Evolutionary conservation across 2,797 vertebrate genomes (phyloP).

Genomic region (Anableps anableps): DNA sequence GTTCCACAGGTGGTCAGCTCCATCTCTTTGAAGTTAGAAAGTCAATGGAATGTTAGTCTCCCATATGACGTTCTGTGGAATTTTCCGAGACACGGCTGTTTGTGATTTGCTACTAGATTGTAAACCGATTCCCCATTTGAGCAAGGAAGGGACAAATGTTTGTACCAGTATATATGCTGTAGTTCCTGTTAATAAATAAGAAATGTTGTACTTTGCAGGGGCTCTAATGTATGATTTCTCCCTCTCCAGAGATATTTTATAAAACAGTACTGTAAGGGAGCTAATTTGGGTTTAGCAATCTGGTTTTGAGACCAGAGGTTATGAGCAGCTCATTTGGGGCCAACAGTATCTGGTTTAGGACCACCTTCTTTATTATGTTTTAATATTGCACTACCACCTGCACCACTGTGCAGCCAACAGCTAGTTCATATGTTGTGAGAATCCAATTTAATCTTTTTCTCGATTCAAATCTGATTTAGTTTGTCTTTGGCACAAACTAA

Average conservation of each 20-base stretch:
- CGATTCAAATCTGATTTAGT: not conserved
- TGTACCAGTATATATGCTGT: not conserved
- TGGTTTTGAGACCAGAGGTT: not conserved
- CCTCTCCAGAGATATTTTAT: not conserved
- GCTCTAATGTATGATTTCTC: not conserved
- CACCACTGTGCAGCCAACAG: not conserved
- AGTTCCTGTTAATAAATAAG: not conserved
- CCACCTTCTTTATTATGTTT: not conserved
- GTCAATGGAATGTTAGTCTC: too few species aligned
- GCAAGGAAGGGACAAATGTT: not conserved
- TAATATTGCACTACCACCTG: not conserved
- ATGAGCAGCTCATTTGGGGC: not conserved
- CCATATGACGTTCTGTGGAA: too few species aligned
- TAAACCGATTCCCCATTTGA: not conserved
- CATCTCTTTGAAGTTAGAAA: not conserved
- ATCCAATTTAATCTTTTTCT: not conserved
- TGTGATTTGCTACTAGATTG: not conserved
- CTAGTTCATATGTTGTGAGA: not conserved
- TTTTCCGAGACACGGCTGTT: not conserved
- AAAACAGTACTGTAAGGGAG: not conserved
- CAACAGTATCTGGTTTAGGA: not conserved
- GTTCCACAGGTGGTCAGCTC: not conserved
- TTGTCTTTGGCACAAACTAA: not conserved
- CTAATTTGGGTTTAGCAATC: not conserved
- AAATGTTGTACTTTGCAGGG: not conserved